These are phyloP conservation scores for Dynastes grantii DNA, from an alignment of 2,888 invertebrate species.

Conservation along the genomic window DNA sequence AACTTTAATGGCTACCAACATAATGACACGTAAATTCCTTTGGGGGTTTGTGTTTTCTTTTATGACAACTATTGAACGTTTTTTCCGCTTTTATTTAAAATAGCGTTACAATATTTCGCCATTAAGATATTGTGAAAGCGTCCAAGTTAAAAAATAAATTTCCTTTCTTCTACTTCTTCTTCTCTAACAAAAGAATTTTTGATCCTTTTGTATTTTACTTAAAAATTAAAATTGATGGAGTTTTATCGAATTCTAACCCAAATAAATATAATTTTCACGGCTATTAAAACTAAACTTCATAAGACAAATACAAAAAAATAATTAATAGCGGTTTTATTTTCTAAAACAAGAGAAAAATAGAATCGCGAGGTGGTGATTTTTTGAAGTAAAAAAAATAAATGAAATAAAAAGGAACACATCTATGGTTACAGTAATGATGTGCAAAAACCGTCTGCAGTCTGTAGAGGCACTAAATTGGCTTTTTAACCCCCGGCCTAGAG, in stretches of 20 bases:
- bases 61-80: slow-evolving; percentile 36
- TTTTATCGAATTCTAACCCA: no score
- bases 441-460: slow-evolving; percentile 56
- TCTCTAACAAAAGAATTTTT: no score
- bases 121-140: slow-evolving; percentile 3
- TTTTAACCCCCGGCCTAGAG: slow-evolving; percentile 61
- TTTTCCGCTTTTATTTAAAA: slow-evolving; percentile 28
- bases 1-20: slow-evolving; percentile 49
- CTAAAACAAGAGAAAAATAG: slow-evolving; percentile 21
- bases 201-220: no score
- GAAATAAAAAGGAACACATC: slow-evolving; percentile 34
- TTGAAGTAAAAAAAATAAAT: slow-evolving; percentile 22
- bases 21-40: slow-evolving; percentile 57
- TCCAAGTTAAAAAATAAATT: slow-evolving; percentile 12
- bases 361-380: slow-evolving; percentile 33
- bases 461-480: slow-evolving; percentile 59
- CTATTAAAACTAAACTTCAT: no score
- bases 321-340: no score
- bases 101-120: not conserved
- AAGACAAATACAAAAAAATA: no score
- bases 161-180: not conserved
- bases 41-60: slow-evolving; percentile 16
- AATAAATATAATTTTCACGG: no score
- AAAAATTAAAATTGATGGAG: no score
- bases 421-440: slow-evolving; percentile 54